A percentile compares a stretch with the other conserved stretches of the same genome.
These are phyloP conservation scores for Gobionotothen gibberifrons DNA, from an alignment of 2,797 vertebrate genomes.

Conservation along the genomic window DNA sequence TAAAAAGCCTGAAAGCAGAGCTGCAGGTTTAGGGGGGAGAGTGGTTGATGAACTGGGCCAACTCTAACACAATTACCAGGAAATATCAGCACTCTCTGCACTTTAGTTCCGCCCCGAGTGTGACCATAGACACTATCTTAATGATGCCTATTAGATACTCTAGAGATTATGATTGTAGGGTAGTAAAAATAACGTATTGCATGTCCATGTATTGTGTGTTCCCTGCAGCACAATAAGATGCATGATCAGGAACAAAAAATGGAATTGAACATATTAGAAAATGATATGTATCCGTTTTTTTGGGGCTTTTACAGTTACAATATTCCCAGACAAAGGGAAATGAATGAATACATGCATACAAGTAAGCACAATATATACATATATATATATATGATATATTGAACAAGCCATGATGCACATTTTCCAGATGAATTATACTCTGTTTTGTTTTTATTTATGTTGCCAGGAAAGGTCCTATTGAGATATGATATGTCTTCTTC, in stretches of 20 bases:
- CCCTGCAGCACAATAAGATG: neutral
- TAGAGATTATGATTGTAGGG: neutral
- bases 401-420: too few species aligned
- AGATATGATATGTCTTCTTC: too few species aligned
- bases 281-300: too few species aligned
- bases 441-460: too few species aligned
- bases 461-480: neutral
- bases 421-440: too few species aligned
- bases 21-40: neutral
- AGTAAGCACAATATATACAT: too few species aligned
- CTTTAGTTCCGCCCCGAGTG: neutral
- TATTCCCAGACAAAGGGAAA: too few species aligned
- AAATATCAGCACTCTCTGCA: too few species aligned
- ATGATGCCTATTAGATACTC: neutral
- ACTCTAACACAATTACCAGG: neutral
- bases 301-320: too few species aligned
- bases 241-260: neutral
- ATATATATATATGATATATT: too few species aligned
- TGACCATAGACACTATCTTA: neutral
- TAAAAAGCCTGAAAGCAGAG: neutral
- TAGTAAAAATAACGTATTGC: slow-evolving; percentile 4
- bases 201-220: neutral
- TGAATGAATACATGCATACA: too few species aligned
- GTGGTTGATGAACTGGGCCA: neutral
- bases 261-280: neutral